A percentile compares a stretch with the other conserved stretches of the same genome.
phyloP scores from a whole-genome alignment of 2,888 invertebrate genomes.

The Sisyra nigra region DNA sequence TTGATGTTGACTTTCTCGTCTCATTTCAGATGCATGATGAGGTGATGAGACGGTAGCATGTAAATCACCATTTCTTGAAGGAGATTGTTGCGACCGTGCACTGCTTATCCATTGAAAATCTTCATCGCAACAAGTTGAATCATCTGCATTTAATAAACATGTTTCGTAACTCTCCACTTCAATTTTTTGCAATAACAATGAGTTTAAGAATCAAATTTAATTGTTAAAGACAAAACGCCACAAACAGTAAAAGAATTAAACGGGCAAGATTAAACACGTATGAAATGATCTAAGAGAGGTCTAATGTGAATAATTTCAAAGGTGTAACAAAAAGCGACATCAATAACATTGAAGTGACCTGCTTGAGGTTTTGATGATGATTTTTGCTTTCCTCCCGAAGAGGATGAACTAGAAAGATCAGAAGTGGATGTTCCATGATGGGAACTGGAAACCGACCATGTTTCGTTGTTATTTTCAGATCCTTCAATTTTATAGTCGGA shows the following conservation, averaged over 20 bases:
- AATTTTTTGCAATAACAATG: too few species aligned
- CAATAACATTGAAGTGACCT: slow-evolving; percentile 5
- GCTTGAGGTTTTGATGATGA: slow-evolving; percentile 11
- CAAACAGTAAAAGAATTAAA: too few species aligned
- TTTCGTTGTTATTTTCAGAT: slow-evolving; percentile 30
- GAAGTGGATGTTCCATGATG: slow-evolving; percentile 25
- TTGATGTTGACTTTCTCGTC: slow-evolving; percentile 18
- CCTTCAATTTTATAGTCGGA: slow-evolving; percentile 9
- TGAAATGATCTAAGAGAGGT: neutral
- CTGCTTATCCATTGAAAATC: slow-evolving; percentile 50
- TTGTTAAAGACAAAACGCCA: too few species aligned
- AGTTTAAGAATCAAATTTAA: too few species aligned
- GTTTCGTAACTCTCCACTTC: neutral
- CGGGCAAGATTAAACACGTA: too few species aligned
- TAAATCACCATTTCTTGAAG: slow-evolving; percentile 20
- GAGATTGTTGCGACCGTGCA: slow-evolving; percentile 12
- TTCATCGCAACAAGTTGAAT: slow-evolving; percentile 45
- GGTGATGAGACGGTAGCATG: slow-evolving; percentile 14
- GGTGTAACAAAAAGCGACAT: slow-evolving; percentile 2
- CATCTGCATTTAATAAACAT: slow-evolving; percentile 23
- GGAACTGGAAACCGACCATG: slow-evolving; percentile 39
- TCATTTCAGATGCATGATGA: slow-evolving; percentile 14
- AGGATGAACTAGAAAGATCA: slow-evolving; percentile 24
- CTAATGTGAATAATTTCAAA: neutral
- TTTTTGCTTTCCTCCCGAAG: slow-evolving; percentile 13